These are phyloP conservation scores for Melanchra persicariae DNA, from an alignment of 2,888 invertebrate genomes.

Conservation along the genomic window DNA sequence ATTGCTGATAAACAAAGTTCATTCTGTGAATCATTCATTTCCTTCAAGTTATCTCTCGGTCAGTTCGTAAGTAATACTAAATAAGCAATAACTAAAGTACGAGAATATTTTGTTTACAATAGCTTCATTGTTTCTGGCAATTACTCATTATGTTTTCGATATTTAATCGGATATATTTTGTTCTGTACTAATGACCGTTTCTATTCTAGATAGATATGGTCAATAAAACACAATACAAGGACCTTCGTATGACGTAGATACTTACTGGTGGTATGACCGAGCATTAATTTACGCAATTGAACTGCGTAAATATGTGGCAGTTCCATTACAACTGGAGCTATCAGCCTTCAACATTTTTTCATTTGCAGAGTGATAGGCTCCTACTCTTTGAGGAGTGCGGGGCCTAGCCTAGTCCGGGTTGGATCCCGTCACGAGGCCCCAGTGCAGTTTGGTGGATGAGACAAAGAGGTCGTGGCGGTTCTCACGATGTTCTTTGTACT, in stretches of 20 bases:
- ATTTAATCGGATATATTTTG: neutral
- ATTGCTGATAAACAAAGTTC: slow-evolving; percentile 53
- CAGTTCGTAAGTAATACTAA: slow-evolving; percentile 14
- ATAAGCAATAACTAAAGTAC: slow-evolving; percentile 5
- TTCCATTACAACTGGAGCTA: neutral
- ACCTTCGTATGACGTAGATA: no score
- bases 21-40: slow-evolving; percentile 52
- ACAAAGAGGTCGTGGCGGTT: neutral
- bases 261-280: no score
- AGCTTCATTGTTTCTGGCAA: slow-evolving; percentile 15
- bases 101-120: slow-evolving; percentile 16
- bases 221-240: neutral
- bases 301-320: no score
- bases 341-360: neutral
- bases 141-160: slow-evolving; percentile 13
- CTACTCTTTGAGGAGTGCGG: neutral
- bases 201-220: slow-evolving; percentile 8
- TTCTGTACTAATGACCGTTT: slow-evolving; percentile 15
- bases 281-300: neutral
- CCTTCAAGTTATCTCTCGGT: slow-evolving; percentile 10
- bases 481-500: no score
- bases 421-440: neutral
- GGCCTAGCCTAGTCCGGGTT: no score
- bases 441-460: neutral
- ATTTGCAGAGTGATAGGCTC: neutral